A percentile compares a stretch with the other conserved stretches of the same genome.
phyloP scores from a whole-genome alignment of 2,797 vertebrate species.

The Uromys caudimaculatus region DNA sequence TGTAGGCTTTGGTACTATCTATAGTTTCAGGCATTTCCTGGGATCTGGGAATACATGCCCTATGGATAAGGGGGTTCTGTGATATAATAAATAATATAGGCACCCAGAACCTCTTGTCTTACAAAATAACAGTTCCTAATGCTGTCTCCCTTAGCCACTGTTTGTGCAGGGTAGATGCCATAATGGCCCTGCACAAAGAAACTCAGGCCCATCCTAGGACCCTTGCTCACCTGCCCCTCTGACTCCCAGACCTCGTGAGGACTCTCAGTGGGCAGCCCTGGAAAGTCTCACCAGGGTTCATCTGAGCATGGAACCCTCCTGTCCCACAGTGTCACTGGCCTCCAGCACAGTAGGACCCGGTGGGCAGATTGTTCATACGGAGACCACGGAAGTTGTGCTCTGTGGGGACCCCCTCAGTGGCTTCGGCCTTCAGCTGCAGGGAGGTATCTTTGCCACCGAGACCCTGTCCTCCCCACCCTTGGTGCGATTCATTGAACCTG shows the following conservation, averaged over 20 bases:
- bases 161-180: not conserved
- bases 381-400: constrained; percentile 94
- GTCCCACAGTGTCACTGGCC: constrained; percentile 92
- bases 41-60: not conserved
- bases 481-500: constrained; percentile 96
- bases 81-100: not conserved
- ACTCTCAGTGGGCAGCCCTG: not conserved
- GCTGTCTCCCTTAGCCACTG: not conserved
- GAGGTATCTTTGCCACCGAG: constrained; percentile 97
- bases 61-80: not conserved
- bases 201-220: not conserved
- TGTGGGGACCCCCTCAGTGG: constrained; percentile 95
- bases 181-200: not conserved
- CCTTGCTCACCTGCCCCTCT: not conserved
- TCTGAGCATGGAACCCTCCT: not conserved
- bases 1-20: not conserved
- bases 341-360: constrained; percentile 97
- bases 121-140: not conserved
- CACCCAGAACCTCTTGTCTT: not conserved
- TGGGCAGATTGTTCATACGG: constrained; percentile 96
- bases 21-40: not conserved
- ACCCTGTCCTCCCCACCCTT: constrained; percentile 96
- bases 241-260: not conserved
- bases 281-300: not conserved
- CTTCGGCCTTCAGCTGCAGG: constrained; percentile 98